These are phyloP conservation scores for Heteractis magnifica DNA, from an alignment of 92 coral and sea anemone species.

Conservation along the genomic window DNA sequence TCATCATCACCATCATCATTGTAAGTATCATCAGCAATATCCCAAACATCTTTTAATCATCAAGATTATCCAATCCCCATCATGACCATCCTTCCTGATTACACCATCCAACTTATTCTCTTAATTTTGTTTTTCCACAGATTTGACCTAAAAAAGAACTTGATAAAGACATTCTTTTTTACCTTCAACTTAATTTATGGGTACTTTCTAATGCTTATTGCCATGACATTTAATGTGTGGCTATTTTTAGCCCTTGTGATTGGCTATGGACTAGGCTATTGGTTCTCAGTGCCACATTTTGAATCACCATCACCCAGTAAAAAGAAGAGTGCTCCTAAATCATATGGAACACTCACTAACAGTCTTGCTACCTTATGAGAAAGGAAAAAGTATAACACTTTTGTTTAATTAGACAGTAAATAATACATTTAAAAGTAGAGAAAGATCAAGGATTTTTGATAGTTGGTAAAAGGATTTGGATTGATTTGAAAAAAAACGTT, in stretches of 20 bases:
- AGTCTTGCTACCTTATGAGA: not conserved
- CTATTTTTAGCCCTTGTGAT: conserved; percentile 57
- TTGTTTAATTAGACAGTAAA: not conserved
- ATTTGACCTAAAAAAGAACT: conserved; percentile 3
- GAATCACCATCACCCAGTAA: not conserved
- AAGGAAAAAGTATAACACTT: not conserved
- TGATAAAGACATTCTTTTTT: conserved; percentile 35
- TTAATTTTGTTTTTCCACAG: conserved; percentile 9
- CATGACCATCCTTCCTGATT: not conserved
- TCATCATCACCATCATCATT: not conserved
- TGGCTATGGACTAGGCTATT: conserved; percentile 69
- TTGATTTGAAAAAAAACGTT: no score
- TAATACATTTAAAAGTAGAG: no score
- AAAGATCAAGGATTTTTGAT: no score
- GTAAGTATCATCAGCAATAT: not conserved
- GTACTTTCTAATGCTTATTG: conserved; percentile 73
- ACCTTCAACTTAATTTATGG: conserved; percentile 44
- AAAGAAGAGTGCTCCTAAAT: not conserved
- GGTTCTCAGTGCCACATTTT: conserved; percentile 30
- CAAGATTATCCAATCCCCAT: no score
- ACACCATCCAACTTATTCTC: not conserved
- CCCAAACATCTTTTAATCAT: no score
- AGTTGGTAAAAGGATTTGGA: no score
- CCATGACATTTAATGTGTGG: conserved; percentile 67
- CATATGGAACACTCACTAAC: conserved; percentile 8